These are phyloP conservation scores for Sepiola atlantica DNA, from an alignment of 2,888 invertebrate species.

Conservation along the genomic window DNA sequence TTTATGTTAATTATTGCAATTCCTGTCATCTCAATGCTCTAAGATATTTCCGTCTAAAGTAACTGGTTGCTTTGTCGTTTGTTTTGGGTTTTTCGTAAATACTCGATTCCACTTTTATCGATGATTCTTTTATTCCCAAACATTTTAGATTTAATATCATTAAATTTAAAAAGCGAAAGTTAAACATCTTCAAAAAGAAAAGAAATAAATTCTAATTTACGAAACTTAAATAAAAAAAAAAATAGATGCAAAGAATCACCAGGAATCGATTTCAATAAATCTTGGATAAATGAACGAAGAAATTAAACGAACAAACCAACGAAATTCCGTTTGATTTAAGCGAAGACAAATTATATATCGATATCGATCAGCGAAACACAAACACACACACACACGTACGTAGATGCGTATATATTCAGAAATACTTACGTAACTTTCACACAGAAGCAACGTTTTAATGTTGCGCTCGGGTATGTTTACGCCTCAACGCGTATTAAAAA, in stretches of 20 bases:
- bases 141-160: neutral
- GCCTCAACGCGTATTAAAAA: neutral
- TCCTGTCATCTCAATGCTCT: neutral
- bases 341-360: no score
- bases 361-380: neutral
- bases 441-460: neutral
- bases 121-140: neutral
- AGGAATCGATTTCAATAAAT: no score
- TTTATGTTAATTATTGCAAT: neutral
- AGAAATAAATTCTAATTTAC: no score
- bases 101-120: neutral
- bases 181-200: no score
- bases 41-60: neutral
- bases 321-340: no score
- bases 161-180: neutral
- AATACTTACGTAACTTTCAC: neutral
- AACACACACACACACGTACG: neutral
- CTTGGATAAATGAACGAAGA: no score
- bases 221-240: no score
- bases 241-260: no score
- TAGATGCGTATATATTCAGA: neutral
- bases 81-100: neutral
- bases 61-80: neutral
- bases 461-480: neutral
- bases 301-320: no score